Conservation (phyloP, 2,113 vertebrate genomes). For the Tamias sibiricus region DNA sequence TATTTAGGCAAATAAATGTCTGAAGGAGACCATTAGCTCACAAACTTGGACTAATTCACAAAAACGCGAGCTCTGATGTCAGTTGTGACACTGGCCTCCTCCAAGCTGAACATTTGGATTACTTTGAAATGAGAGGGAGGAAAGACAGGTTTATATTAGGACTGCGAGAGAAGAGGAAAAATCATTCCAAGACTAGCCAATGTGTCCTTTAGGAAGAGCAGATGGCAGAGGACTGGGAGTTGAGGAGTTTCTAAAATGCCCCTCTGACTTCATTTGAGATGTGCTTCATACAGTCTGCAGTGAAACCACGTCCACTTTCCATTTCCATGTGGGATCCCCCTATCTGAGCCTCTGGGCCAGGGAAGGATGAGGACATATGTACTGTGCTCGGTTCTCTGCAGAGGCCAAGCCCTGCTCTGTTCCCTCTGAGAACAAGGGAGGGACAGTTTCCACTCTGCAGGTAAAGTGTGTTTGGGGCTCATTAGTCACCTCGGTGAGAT, state of each 20-base stretch:
- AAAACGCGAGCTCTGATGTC: slow-evolving; percentile 33
- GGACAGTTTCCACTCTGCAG: background rate
- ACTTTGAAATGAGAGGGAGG: slow-evolving; percentile 69
- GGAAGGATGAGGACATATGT: background rate
- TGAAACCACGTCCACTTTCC: slow-evolving; percentile 27
- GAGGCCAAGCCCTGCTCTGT: background rate
- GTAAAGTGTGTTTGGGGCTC: background rate
- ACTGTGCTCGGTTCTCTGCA: background rate
- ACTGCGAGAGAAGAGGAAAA: slow-evolving; percentile 70
- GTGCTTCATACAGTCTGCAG: background rate
- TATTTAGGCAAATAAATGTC: slow-evolving; percentile 38
- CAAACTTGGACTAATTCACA: slow-evolving; percentile 55
- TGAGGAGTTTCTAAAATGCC: slow-evolving; percentile 66
- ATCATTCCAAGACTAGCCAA: slow-evolving; percentile 63
- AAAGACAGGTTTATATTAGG: slow-evolving; percentile 63
- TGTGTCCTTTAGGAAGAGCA: slow-evolving; percentile 51
- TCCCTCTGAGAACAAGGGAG: fast-evolving
- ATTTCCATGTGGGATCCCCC: background rate
- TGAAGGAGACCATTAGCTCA: slow-evolving; percentile 49
- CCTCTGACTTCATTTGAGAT: background rate
- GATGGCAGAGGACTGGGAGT: slow-evolving; percentile 12
- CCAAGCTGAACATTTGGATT: slow-evolving; percentile 70
- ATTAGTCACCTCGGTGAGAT: slow-evolving; percentile 50
- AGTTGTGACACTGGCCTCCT: slow-evolving; percentile 71
- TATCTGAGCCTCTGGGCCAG: background rate